These are phyloP conservation scores for Noctua janthina DNA, from an alignment of 2,888 invertebrate species.

Conservation along the genomic window DNA sequence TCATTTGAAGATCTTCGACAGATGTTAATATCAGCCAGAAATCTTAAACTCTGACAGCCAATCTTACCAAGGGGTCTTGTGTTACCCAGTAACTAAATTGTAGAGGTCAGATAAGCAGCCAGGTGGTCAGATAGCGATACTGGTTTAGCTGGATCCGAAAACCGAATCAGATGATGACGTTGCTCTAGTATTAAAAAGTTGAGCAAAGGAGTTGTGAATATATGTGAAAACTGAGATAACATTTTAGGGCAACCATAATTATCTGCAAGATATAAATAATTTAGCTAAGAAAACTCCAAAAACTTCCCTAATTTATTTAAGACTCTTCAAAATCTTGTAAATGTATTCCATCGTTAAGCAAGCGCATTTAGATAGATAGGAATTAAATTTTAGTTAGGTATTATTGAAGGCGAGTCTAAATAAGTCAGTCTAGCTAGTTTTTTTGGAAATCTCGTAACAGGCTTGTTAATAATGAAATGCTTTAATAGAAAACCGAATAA, in stretches of 20 bases:
- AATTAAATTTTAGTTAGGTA: conserved; percentile 66
- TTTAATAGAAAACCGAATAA: background rate
- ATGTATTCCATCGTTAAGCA: conserved; percentile 37
- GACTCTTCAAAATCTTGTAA: conserved; percentile 7
- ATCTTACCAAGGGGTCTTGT: background rate
- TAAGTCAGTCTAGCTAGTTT: conserved; percentile 63
- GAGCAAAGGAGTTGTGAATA: background rate
- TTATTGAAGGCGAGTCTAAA: conserved; percentile 55
- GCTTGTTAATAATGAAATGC: background rate
- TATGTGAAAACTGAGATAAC: background rate
- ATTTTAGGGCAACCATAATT: background rate
- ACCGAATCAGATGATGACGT: background rate
- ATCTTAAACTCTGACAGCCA: background rate
- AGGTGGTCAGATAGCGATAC: background rate
- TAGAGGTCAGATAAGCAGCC: background rate
- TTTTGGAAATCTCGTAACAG: conserved; percentile 52
- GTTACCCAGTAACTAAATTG: background rate
- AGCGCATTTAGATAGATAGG: conserved; percentile 60
- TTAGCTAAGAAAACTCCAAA: background rate
- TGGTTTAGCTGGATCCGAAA: background rate
- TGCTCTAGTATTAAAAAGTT: background rate
- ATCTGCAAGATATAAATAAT: background rate
- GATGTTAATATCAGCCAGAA: background rate
- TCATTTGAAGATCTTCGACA: background rate
- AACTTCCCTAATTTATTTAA: too few species aligned